Base-by-base conservation (phyloP, 2,888 invertebrate species). In the Odontothrips loti region DNA sequence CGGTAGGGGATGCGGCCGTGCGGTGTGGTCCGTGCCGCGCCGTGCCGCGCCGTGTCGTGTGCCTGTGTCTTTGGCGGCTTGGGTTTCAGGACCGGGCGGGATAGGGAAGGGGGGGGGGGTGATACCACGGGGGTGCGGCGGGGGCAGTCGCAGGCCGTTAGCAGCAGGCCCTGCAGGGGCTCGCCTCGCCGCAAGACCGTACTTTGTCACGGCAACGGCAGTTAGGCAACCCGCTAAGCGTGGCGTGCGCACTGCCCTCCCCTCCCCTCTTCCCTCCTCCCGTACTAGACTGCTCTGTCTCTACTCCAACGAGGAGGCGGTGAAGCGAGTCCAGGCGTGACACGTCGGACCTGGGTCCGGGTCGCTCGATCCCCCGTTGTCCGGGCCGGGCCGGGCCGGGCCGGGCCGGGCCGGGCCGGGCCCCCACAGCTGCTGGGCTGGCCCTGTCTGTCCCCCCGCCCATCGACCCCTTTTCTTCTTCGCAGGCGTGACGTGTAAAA, bases 121-220 rank as follows among this genome's bases (percentile, higher is more conserved):
- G 34, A 43, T 43, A 43, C 34, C 34, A 6, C 34, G 34, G 68
- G 68, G 68, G 23, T 1, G 68, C 4, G 68, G 68, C 27, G 68
- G 68, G 10, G 68, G 68, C 11, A 27, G 68, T 43, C 34, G 12
- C 23, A 27, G 68, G 68, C 68, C 68, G 68, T 75, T 75, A 75
- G 68, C 68, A 75, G 68, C 68, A 75, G 3, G 68, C 27, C 27
- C 68, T 27, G 68, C 68, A 8, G 12, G 27, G n/a, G 27, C 68
- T 43, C 34, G 12, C 11, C 27, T 12, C 68, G 23, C 68, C 68
- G 68, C 68, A 75, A 27, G 27, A 75, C 68, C 68, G 68, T 75
- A 75, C 68, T 75, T 75, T 75, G 68, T 75, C 68, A 75, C 68
- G 68, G 68, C 68, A 75, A 75, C 68, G 68, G 68, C 68, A 75